Conservation (phyloP, 2,888 invertebrate genomes). For the Limnephilus marmoratus region DNA sequence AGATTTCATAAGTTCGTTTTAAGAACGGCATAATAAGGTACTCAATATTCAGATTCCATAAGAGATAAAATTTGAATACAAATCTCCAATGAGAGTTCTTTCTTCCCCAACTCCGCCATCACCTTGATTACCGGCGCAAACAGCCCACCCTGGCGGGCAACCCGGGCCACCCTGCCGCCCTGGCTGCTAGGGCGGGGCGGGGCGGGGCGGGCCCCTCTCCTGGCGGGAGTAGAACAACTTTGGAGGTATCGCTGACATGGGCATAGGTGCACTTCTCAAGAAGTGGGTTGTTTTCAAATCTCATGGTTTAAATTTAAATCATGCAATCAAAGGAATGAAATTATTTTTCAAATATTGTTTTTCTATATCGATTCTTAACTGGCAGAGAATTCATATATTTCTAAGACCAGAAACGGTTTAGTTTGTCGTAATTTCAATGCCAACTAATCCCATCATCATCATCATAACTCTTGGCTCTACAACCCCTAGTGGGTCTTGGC, state of each 20-base stretch:
- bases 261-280: conserved; percentile 17
- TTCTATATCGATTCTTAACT: no score
- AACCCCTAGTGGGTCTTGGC: no score
- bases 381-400: no score
- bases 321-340: no score
- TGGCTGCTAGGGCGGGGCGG: not conserved
- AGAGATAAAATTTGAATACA: conserved; percentile 58
- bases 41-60: conserved; percentile 60
- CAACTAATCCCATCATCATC: no score
- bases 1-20: conserved; percentile 57
- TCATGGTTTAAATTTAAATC: not conserved
- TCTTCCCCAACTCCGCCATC: conserved; percentile 47
- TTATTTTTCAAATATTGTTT: no score
- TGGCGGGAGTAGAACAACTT: conserved; percentile 10
- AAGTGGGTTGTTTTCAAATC: not conserved
- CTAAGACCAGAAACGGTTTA: no score
- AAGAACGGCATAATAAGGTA: conserved; percentile 52
- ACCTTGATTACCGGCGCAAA: conserved; percentile 51
- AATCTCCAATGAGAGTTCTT: conserved; percentile 55
- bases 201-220: not conserved
- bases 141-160: conserved; percentile 11
- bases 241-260: conserved; percentile 35
- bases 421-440: no score
- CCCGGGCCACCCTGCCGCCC: not conserved
- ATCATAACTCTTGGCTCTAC: no score